phyloP scores from a whole-genome alignment of 2,113 vertebrate genomes.

The Centropus unirufus region DNA sequence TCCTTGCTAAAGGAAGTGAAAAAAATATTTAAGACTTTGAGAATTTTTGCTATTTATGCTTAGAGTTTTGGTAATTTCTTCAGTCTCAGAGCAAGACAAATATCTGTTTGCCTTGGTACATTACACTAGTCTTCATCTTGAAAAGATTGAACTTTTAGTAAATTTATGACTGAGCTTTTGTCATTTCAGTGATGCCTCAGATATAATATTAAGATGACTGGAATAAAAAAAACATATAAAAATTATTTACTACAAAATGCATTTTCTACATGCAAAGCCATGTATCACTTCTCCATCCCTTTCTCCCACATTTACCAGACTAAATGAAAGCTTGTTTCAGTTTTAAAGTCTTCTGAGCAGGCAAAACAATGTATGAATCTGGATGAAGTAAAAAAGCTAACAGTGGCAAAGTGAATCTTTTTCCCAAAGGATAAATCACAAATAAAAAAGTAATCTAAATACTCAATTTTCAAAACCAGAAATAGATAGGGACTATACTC shows the following conservation, averaged over 20 bases:
- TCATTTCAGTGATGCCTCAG: background rate
- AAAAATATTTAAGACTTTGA: background rate
- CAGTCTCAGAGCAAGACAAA: background rate
- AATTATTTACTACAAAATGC: background rate
- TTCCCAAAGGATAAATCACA: background rate
- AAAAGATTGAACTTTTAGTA: background rate
- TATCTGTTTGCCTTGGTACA: background rate
- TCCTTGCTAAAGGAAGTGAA: background rate
- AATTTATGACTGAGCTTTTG: slow-evolving; percentile 19
- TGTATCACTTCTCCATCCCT: background rate
- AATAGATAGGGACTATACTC: background rate
- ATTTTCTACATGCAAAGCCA: background rate
- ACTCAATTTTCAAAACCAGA: background rate
- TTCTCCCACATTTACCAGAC: background rate
- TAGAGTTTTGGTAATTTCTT: background rate
- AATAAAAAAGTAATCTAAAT: background rate
- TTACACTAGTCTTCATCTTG: background rate
- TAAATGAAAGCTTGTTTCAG: background rate
- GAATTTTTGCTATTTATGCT: background rate
- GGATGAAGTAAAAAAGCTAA: background rate
- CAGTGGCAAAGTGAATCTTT: background rate
- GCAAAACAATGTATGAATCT: background rate
- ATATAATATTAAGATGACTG: background rate
- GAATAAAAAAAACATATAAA: background rate
- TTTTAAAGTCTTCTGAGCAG: background rate